Conservation (phyloP, 2,797 vertebrate genomes). For the Tapirus indicus region DNA sequence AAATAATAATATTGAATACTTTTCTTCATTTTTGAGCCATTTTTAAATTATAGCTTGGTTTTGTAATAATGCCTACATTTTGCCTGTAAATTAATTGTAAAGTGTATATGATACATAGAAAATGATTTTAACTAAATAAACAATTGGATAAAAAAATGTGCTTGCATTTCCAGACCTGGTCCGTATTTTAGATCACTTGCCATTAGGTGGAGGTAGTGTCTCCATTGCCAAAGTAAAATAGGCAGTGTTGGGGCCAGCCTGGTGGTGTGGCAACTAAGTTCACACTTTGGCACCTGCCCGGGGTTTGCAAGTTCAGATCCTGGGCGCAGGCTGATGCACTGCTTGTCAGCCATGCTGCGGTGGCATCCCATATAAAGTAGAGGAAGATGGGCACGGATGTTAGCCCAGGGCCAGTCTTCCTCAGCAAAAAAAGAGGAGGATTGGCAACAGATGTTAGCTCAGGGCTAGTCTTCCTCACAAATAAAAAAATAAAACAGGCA, state of each 20-base stretch:
- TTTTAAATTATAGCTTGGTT: background rate
- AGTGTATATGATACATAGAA: background rate
- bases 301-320: no score
- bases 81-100: background rate
- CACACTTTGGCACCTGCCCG: no score
- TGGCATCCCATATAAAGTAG: no score
- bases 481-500: background rate
- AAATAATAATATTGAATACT: background rate
- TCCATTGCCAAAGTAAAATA: background rate
- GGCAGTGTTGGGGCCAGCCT: background rate
- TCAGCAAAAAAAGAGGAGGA: no score
- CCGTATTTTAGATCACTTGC: slow-evolving; percentile 61
- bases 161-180: background rate
- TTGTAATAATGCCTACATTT: background rate
- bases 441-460: no score
- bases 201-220: slow-evolving; percentile 52
- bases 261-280: no score
- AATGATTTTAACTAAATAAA: background rate
- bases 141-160: background rate
- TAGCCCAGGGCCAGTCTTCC: no score
- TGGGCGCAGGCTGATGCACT: no score
- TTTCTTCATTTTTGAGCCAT: background rate
- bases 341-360: no score
- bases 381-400: no score
- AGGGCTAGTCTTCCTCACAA: no score